These are phyloP conservation scores for Dugesia japonica DNA, from an alignment of 2,888 invertebrate species.

Conservation along the genomic window DNA sequence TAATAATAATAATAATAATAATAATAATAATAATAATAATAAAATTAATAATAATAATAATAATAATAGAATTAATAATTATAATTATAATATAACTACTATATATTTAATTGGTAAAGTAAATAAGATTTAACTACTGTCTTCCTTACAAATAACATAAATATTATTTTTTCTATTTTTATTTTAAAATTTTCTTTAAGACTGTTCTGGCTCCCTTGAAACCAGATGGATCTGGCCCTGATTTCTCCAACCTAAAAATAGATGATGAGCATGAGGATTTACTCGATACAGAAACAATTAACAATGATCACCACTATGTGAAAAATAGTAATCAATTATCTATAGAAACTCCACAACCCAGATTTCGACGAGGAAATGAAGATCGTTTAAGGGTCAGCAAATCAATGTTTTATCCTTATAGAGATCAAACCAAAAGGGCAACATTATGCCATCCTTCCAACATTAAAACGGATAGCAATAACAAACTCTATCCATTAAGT, in stretches of 20 bases:
- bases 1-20: too few relatives aligned
- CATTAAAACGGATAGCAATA: background rate
- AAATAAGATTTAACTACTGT: too few relatives aligned
- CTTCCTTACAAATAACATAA: too few relatives aligned
- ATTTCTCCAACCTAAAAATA: background rate
- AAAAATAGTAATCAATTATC: background rate
- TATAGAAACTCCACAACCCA: background rate
- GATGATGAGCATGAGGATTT: background rate
- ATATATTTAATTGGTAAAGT: too few relatives aligned
- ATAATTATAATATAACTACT: too few relatives aligned
- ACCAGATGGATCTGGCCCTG: background rate
- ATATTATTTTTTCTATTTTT: background rate
- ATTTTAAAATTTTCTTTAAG: background rate
- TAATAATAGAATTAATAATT: too few relatives aligned
- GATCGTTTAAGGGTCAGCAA: background rate
- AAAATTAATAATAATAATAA: too few relatives aligned
- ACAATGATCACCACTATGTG: background rate
- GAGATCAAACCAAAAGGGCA: background rate
- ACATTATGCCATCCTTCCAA: background rate
- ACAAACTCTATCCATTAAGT: background rate
- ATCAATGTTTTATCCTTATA: background rate
- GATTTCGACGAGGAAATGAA: slow-evolving; percentile 1
- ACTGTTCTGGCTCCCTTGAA: background rate
- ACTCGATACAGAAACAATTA: background rate
- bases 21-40: too few relatives aligned